Evolutionary conservation across 2,888 invertebrate genomes (phyloP).

Genomic region (Frankliniella fusca): DNA sequence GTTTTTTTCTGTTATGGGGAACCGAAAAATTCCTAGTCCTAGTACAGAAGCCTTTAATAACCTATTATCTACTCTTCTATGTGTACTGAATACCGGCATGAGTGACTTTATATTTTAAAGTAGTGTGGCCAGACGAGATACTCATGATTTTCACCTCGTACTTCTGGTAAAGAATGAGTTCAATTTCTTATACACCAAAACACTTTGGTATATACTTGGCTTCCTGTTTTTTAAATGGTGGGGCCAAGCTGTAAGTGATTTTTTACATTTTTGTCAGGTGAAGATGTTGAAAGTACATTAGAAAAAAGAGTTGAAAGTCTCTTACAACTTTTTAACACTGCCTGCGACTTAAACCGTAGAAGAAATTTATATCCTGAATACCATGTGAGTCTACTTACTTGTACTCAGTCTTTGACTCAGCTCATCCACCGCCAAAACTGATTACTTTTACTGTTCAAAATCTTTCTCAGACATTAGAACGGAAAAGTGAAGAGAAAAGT

Average conservation of each 20-base stretch:
- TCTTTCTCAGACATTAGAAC: neutral
- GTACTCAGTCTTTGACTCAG: neutral
- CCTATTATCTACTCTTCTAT: too few relatives aligned
- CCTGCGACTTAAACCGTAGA: constrained; percentile 27
- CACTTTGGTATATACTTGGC: too few relatives aligned
- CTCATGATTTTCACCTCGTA: too few relatives aligned
- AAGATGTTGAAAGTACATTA: constrained; percentile 14
- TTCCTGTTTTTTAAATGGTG: too few relatives aligned
- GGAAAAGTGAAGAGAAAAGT: neutral
- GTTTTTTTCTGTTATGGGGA: neutral
- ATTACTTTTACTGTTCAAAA: neutral
- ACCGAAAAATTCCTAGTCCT: neutral
- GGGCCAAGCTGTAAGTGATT: neutral
- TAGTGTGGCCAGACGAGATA: too few relatives aligned
- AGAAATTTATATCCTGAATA: constrained; percentile 14
- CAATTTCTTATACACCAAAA: too few relatives aligned
- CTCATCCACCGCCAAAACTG: neutral
- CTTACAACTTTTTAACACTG: constrained; percentile 31
- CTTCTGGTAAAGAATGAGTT: too few relatives aligned
- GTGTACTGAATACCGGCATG: too few relatives aligned
- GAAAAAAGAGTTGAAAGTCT: constrained; percentile 29
- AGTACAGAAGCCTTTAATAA: too few relatives aligned
- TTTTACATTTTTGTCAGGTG: constrained; percentile 27
- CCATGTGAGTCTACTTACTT: neutral
- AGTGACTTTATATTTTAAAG: too few relatives aligned